Conservation (phyloP, 1,140 invertebrate species). For the Dendroctonus valens region DNA sequence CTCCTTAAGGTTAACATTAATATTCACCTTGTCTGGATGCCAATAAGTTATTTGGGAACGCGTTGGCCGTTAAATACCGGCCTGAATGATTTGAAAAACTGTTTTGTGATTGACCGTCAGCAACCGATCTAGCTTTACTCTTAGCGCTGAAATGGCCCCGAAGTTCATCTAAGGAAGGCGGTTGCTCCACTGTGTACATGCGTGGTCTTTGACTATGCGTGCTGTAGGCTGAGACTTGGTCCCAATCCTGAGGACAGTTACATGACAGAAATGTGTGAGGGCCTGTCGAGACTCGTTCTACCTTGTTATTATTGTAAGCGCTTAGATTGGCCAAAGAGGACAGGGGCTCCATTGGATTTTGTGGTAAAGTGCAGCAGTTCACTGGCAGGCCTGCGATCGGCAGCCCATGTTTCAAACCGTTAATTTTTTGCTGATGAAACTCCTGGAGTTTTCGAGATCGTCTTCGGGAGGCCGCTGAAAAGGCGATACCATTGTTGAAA, state of each 20-base stretch:
- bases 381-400: constrained; percentile 69
- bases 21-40: constrained; percentile 71
- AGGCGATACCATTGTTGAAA: background rate
- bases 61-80: constrained; percentile 65
- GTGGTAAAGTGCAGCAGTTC: constrained; percentile 70
- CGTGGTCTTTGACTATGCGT: constrained; percentile 80
- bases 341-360: constrained; percentile 69
- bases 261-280: background rate
- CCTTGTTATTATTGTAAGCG: constrained; percentile 77
- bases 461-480: constrained; percentile 65
- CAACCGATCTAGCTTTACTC: constrained; percentile 65
- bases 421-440: constrained; percentile 64
- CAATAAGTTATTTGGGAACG: constrained; percentile 72
- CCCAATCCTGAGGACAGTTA: constrained; percentile 69
- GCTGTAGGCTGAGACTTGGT: constrained; percentile 89
- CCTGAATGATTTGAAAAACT: constrained; percentile 80
- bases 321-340: constrained; percentile 76
- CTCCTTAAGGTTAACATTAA: background rate
- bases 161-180: constrained; percentile 63
- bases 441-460: constrained; percentile 73
- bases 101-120: constrained; percentile 82
- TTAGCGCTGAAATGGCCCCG: constrained; percentile 61
- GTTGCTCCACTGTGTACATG: constrained; percentile 70
- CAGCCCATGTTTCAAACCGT: constrained; percentile 59
- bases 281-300: constrained; percentile 34